Evolutionary conservation across 2,113 vertebrate genomes (phyloP).

Genomic region (Mormyrus lacerda): DNA sequence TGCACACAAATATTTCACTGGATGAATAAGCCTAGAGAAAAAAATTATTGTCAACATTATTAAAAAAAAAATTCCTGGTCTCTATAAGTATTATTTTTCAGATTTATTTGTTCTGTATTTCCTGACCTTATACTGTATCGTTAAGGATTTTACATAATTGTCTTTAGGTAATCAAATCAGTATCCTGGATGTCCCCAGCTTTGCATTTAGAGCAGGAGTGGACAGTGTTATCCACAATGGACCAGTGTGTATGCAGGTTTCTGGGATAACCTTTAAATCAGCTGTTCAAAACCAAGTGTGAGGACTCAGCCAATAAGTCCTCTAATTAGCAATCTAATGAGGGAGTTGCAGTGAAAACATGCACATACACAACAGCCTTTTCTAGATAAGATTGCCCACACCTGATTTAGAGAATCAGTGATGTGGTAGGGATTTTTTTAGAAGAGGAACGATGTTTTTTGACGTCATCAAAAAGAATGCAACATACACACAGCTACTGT

Average conservation of each 20-base stretch:
- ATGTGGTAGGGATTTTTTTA: not conserved
- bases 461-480: not conserved
- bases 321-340: too few species aligned
- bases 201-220: not conserved
- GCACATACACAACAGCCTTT: too few species aligned
- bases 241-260: too few species aligned
- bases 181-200: not conserved
- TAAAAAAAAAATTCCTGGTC: not conserved
- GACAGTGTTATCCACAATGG: too few species aligned
- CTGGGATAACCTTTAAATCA: too few species aligned
- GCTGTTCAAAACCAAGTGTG: too few species aligned
- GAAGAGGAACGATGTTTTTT: not conserved
- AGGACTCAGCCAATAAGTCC: too few species aligned
- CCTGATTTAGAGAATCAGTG: not conserved
- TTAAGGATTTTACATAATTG: not conserved
- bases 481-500: not conserved
- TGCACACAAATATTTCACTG: not conserved
- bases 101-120: not conserved
- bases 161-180: not conserved
- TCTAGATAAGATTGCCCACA: too few species aligned
- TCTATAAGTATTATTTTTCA: not conserved
- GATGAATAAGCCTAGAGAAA: not conserved
- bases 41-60: not conserved
- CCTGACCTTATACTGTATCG: not conserved
- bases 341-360: too few species aligned